Conservation (phyloP, 2,797 vertebrate species). For the Hipposideros larvatus region DNA sequence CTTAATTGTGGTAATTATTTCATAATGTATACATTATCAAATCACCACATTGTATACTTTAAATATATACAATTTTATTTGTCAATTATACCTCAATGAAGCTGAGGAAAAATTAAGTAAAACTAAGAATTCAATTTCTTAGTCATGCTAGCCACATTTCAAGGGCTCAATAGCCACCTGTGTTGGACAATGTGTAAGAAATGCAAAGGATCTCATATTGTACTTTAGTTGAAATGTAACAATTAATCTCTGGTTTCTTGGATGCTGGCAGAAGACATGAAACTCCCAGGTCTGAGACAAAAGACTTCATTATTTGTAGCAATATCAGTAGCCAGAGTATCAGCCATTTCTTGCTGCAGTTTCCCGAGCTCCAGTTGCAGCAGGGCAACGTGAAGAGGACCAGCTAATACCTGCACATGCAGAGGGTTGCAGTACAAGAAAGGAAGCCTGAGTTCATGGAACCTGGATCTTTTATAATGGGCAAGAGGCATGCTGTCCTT, state of each 20-base stretch:
- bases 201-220: background rate
- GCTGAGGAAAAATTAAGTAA: background rate
- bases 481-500: background rate
- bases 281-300: constrained; percentile 16
- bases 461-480: background rate
- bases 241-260: background rate
- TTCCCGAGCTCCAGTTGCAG: background rate
- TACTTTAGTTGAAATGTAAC: background rate
- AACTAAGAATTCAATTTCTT: background rate
- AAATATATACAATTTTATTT: background rate
- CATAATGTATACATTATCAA: background rate
- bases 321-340: background rate
- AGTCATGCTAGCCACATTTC: background rate
- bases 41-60: background rate
- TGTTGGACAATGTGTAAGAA: background rate
- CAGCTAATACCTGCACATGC: background rate
- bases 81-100: background rate
- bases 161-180: background rate
- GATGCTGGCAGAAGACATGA: background rate
- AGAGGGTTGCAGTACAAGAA: background rate
- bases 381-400: background rate
- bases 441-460: background rate
- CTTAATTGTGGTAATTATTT: background rate
- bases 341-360: background rate
- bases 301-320: background rate